A percentile compares a stretch with the other conserved stretches of the same genome.
Conservation (phyloP, 2,888 invertebrate genomes). For the Acleris laterana region DNA sequence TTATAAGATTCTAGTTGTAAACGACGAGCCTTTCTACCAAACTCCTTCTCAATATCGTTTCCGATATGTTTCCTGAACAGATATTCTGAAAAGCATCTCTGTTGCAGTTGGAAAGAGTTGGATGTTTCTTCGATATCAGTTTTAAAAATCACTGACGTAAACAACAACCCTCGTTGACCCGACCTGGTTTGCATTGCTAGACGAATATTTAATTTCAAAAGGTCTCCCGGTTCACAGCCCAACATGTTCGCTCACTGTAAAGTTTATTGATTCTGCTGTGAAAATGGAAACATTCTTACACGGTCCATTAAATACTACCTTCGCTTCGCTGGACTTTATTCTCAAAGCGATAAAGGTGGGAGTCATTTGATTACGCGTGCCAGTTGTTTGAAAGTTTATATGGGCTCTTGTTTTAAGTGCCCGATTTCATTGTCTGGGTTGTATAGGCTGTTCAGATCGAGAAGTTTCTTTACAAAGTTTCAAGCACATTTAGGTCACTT, state of each 20-base stretch:
- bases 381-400: constrained; percentile 24
- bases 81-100: background rate
- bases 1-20: too few species aligned
- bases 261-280: constrained; percentile 30
- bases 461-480: constrained; percentile 10
- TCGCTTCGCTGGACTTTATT: constrained; percentile 19
- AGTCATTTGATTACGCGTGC: constrained; percentile 7
- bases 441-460: constrained; percentile 11
- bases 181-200: constrained; percentile 13
- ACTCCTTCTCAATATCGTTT: too few species aligned
- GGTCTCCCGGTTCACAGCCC: constrained; percentile 10
- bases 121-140: background rate
- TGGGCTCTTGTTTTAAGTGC: constrained; percentile 23
- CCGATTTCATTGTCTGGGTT: constrained; percentile 25
- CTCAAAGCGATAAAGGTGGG: constrained; percentile 8
- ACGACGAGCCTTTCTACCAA: too few species aligned
- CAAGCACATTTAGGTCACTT: constrained; percentile 14
- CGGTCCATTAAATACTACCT: constrained; percentile 23
- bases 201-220: constrained; percentile 21
- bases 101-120: background rate
- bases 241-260: constrained; percentile 10
- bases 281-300: constrained; percentile 28
- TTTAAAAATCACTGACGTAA: constrained; percentile 11
- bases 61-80: too few species aligned
- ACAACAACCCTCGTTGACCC: background rate